phyloP scores from a whole-genome alignment of 92 coral and sea anemone species.

The Porites evermanni region DNA sequence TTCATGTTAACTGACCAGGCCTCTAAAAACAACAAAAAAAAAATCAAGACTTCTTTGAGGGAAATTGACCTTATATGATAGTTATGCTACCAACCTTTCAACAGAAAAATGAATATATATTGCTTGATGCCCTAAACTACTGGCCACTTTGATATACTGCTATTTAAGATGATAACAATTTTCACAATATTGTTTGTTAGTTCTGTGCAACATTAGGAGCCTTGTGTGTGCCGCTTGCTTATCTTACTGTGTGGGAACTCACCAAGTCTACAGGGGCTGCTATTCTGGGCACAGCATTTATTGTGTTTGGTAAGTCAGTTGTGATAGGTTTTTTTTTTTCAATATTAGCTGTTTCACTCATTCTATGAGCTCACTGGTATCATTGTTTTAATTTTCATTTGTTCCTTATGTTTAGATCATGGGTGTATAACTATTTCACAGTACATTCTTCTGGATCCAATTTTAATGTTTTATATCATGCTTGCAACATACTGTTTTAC shows the following conservation, averaged over 20 bases:
- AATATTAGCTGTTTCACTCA: no score
- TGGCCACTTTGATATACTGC: no score
- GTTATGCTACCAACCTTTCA: no score
- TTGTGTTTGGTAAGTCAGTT: conserved; percentile 88
- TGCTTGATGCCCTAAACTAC: no score
- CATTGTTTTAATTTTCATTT: not conserved
- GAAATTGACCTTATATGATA: no score
- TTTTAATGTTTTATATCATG: conserved; percentile 98
- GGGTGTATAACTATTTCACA: conserved; percentile 99
- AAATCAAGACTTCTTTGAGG: no score
- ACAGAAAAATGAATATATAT: no score
- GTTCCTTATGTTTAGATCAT: conserved; percentile 65
- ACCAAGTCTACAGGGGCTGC: conserved; percentile 94
- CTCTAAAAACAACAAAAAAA: no score
- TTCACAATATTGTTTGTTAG: conserved; percentile 47
- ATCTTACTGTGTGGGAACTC: conserved; percentile 95
- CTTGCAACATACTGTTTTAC: conserved; percentile 92
- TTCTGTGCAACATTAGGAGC: conserved; percentile 89
- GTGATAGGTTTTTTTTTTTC: no score
- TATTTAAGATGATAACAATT: no score
- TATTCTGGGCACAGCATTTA: conserved; percentile 80
- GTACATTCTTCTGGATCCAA: conserved; percentile 96
- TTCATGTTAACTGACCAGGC: no score
- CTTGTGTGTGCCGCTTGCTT: conserved; percentile 93
- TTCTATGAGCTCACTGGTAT: not conserved